Percentiles rank a stretch among this genome's conserved stretches.
Evolutionary conservation across 35 echinoderm and acorn worm genomes (phyloP).

Genomic region (Amphiura filiformis): DNA sequence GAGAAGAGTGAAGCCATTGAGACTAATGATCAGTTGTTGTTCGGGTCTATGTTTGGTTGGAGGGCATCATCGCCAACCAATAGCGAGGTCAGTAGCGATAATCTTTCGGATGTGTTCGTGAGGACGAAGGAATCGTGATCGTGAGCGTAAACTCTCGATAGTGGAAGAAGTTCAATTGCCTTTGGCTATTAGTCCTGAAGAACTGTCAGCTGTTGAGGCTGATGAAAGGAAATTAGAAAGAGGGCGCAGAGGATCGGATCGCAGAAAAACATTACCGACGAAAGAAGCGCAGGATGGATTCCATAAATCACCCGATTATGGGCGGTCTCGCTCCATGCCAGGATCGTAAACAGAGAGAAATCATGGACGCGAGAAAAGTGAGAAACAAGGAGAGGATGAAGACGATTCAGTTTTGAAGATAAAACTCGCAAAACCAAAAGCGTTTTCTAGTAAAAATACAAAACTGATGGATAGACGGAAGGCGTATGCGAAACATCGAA

Average conservation of each 20-base stretch:
- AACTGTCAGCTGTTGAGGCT: not conserved
- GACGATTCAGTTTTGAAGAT: not conserved
- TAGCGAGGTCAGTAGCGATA: not conserved
- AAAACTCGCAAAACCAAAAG: not conserved
- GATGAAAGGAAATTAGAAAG: not conserved
- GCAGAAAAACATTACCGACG: not conserved
- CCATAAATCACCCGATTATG: not conserved
- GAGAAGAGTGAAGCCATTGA: not conserved
- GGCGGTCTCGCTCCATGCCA: not conserved
- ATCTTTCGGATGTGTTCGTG: not conserved
- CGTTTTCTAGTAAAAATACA: not conserved
- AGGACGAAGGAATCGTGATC: no score
- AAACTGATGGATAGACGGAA: slow-evolving; percentile 5
- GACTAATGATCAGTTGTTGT: not conserved
- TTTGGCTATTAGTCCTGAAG: not conserved
- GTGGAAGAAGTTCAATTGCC: not conserved
- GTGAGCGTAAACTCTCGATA: not conserved
- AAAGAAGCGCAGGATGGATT: not conserved
- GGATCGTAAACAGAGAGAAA: not conserved
- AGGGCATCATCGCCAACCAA: not conserved
- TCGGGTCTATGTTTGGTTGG: not conserved
- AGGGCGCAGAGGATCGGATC: not conserved
- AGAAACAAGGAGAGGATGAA: not conserved
- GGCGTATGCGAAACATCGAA: not conserved
- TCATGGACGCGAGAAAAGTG: not conserved